Evolutionary conservation across 2,888 invertebrate species (phyloP).

Genomic region (Lasioglossum marginatum): DNA sequence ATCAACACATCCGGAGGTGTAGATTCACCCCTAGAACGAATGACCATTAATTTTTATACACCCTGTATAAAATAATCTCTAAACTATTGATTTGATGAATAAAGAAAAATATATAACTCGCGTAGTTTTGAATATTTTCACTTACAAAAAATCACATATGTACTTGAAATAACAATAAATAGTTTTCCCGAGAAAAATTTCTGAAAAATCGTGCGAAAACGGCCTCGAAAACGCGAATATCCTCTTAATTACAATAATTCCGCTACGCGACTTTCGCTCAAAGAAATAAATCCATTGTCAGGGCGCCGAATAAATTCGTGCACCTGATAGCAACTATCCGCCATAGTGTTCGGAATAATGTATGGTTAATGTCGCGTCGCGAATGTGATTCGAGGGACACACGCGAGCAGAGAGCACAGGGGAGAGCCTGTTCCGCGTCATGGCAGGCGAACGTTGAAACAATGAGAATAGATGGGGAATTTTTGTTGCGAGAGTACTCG

Average conservation of each 20-base stretch:
- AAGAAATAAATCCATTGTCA: not conserved
- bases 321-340: not conserved
- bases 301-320: not conserved
- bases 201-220: not conserved
- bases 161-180: not conserved
- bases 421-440: not conserved
- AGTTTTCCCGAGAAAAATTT: not conserved
- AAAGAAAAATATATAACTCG: not conserved
- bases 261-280: not conserved
- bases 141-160: not conserved
- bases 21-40: too few species aligned
- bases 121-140: not conserved
- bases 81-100: too few species aligned
- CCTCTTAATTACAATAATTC: not conserved
- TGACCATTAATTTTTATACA: too few species aligned
- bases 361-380: slow-evolving; percentile 1
- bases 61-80: too few species aligned
- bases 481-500: slow-evolving; percentile 26
- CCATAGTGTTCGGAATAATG: not conserved
- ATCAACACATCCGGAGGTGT: too few species aligned
- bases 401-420: not conserved
- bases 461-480: slow-evolving; percentile 44
- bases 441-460: slow-evolving; percentile 10
- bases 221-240: too few species aligned
- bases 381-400: not conserved